Percentiles rank a stretch among this genome's conserved stretches.
These are phyloP conservation scores for Emydocephalus ijimae DNA, from an alignment of 2,113 vertebrate species.

Conservation along the genomic window DNA sequence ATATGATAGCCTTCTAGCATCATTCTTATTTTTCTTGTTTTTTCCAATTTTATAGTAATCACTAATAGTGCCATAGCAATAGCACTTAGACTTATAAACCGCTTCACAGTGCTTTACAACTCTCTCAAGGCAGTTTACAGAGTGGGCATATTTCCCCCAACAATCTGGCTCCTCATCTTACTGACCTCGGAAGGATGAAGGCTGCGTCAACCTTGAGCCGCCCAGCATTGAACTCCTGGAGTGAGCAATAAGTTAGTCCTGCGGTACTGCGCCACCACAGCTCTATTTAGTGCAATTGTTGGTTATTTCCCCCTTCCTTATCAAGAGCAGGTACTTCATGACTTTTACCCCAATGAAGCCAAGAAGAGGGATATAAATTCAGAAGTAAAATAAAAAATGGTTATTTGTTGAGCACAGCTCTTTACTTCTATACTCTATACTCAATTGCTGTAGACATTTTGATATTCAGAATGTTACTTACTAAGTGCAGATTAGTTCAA, in stretches of 20 bases:
- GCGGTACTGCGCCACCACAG: too few relatives aligned
- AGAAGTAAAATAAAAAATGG: background rate
- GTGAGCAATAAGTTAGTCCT: too few relatives aligned
- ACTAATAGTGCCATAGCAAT: background rate
- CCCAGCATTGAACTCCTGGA: too few relatives aligned
- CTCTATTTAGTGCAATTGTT: too few relatives aligned
- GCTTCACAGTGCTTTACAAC: too few relatives aligned
- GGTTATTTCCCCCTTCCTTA: background rate
- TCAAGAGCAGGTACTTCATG: background rate
- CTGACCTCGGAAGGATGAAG: too few relatives aligned
- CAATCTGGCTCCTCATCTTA: too few relatives aligned
- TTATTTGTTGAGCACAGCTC: background rate
- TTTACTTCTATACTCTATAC: background rate
- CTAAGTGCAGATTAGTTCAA: background rate
- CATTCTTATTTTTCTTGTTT: background rate
- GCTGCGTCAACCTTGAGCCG: too few relatives aligned
- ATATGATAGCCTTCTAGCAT: background rate
- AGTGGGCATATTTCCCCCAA: too few relatives aligned
- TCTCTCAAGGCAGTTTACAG: too few relatives aligned
- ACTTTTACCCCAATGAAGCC: background rate
- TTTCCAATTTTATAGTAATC: background rate
- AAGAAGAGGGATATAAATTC: background rate
- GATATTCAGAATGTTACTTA: background rate
- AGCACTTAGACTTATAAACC: too few relatives aligned
- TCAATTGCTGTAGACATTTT: background rate